Percentiles rank a stretch among this genome's conserved stretches.
Conservation (phyloP, 2,888 invertebrate species). For the Hylaea fasciaria region DNA sequence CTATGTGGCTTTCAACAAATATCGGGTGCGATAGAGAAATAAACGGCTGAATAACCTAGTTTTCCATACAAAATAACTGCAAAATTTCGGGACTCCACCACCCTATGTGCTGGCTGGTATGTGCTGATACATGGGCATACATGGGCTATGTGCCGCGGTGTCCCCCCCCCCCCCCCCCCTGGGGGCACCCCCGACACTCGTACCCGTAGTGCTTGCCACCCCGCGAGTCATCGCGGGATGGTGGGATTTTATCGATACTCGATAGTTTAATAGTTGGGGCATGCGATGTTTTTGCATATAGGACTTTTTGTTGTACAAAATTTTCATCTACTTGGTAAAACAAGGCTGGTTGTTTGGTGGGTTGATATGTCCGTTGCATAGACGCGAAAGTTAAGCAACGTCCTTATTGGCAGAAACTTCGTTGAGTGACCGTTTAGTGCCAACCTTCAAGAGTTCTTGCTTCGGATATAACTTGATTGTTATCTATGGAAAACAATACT, state of each 20-base stretch:
- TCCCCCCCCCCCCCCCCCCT: too few relatives aligned
- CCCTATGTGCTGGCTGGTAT: conserved; percentile 71
- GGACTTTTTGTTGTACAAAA: conserved; percentile 1
- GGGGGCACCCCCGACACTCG: conserved; percentile 56
- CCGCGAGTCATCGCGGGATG: conserved; percentile 69
- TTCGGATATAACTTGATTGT: too few relatives aligned
- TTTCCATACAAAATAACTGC: conserved; percentile 83
- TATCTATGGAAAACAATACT: too few relatives aligned
- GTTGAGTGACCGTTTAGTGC: too few relatives aligned
- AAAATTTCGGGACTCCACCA: conserved; percentile 78
- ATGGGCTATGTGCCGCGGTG: conserved; percentile 75
- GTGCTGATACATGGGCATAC: conserved; percentile 80
- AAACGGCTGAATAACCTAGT: conserved; percentile 83
- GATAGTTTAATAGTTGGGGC: conserved; percentile 45
- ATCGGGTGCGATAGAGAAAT: conserved; percentile 55
- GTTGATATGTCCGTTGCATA: too few relatives aligned
- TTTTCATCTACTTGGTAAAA: background rate
- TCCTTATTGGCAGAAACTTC: too few relatives aligned
- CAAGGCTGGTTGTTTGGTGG: too few relatives aligned
- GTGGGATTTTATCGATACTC: conserved; percentile 70
- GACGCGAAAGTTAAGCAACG: too few relatives aligned
- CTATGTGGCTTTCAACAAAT: conserved; percentile 16
- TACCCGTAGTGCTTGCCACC: conserved; percentile 74
- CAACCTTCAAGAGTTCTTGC: too few relatives aligned
- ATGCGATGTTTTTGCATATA: background rate